Conservation (phyloP, 2,113 vertebrate species). For the Strix aluco region DNA sequence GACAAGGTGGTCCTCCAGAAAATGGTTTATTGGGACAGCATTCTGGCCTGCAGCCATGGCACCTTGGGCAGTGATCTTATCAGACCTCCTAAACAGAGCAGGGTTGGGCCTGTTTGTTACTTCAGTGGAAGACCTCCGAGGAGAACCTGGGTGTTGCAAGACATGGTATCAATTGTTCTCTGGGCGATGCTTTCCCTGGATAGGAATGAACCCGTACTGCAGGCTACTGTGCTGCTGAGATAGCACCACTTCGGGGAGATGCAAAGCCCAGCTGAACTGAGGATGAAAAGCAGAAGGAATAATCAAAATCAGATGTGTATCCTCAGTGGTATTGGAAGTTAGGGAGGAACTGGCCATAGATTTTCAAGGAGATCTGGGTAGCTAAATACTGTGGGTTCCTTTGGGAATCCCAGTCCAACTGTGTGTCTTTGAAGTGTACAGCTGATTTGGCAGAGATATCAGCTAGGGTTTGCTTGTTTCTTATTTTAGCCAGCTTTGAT, state of each 20-base stretch:
- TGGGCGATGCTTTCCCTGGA: not conserved
- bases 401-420: not conserved
- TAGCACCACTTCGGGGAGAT: not conserved
- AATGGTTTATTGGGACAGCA: constrained; percentile 60
- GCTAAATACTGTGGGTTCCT: not conserved
- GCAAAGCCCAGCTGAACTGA: not conserved
- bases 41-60: constrained; percentile 60
- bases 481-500: not conserved
- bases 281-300: not conserved
- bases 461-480: not conserved
- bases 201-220: not conserved
- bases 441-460: not conserved
- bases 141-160: constrained; percentile 53
- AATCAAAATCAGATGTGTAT: not conserved
- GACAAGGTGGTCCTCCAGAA: constrained; percentile 62
- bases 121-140: constrained; percentile 50
- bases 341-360: not conserved
- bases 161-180: not conserved
- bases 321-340: not conserved
- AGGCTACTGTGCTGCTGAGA: not conserved
- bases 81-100: constrained; percentile 62
- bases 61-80: constrained; percentile 61
- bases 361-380: not conserved
- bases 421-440: not conserved
- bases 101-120: constrained; percentile 64